A percentile compares a stretch with the other conserved stretches of the same genome.
phyloP scores from a whole-genome alignment of 2,113 vertebrate species.

The Centrocercus urophasianus region DNA sequence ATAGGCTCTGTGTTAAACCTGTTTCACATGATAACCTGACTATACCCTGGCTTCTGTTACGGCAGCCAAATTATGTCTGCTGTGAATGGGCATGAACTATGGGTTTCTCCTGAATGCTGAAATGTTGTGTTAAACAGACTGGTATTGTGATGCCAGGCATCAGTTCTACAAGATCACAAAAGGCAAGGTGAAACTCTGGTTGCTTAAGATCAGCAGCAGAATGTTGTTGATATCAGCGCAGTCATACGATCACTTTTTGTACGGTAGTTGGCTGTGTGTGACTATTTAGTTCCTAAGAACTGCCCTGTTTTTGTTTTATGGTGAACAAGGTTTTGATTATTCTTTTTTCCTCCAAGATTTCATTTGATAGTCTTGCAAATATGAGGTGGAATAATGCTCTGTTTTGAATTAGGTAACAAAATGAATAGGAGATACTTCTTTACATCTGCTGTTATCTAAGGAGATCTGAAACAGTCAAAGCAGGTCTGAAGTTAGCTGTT shows the following conservation, averaged over 20 bases:
- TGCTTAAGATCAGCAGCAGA: background rate
- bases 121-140: background rate
- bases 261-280: background rate
- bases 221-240: background rate
- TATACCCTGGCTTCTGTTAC: constrained; percentile 50
- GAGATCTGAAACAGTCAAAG: background rate
- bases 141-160: background rate
- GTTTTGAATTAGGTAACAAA: background rate
- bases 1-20: constrained; percentile 71
- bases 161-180: background rate
- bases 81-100: background rate
- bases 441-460: background rate
- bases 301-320: background rate
- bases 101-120: background rate
- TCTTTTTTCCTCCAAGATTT: background rate
- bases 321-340: background rate
- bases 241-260: background rate
- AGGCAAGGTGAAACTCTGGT: background rate
- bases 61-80: constrained; percentile 27
- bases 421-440: background rate
- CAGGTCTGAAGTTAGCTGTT: background rate
- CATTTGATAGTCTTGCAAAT: background rate
- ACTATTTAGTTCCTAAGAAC: background rate
- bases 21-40: constrained; percentile 75
- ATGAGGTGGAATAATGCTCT: background rate